These are phyloP conservation scores for Scotopteryx bipunctaria DNA, from an alignment of 2,888 invertebrate genomes.

Conservation along the genomic window DNA sequence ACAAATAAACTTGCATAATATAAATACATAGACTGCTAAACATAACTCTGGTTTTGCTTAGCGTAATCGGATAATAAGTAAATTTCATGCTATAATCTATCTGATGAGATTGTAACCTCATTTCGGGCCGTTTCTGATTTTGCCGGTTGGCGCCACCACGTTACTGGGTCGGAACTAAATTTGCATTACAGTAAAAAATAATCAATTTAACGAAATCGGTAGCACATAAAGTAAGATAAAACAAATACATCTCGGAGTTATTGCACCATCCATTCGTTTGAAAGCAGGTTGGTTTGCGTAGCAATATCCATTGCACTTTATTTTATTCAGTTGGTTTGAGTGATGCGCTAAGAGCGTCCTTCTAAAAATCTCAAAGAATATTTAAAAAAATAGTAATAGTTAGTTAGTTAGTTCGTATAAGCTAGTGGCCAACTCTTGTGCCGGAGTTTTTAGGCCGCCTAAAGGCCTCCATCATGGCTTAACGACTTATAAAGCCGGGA, in stretches of 20 bases:
- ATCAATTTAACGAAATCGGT: no score
- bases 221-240: conserved; percentile 6
- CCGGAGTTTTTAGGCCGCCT: no score
- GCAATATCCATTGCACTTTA: conserved; percentile 47
- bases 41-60: no score
- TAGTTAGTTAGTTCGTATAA: no score
- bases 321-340: conserved; percentile 37
- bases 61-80: no score
- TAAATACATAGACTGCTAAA: no score
- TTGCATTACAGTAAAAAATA: conserved; percentile 17
- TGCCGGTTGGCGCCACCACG: conserved; percentile 8
- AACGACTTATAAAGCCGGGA: no score
- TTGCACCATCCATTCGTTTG: conserved; percentile 59
- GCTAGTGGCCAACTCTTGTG: no score
- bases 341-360: conserved; percentile 15
- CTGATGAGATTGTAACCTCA: neutral
- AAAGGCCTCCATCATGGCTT: no score
- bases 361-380: neutral
- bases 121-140: neutral
- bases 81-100: neutral
- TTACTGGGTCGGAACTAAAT: conserved; percentile 23
- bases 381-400: no score
- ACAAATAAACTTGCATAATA: no score
- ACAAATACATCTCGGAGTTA: conserved; percentile 23
- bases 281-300: conserved; percentile 58